Percentiles rank a stretch among this genome's conserved stretches.
Evolutionary conservation across 2,888 invertebrate species (phyloP).

Genomic region (Tenthredo amoena): DNA sequence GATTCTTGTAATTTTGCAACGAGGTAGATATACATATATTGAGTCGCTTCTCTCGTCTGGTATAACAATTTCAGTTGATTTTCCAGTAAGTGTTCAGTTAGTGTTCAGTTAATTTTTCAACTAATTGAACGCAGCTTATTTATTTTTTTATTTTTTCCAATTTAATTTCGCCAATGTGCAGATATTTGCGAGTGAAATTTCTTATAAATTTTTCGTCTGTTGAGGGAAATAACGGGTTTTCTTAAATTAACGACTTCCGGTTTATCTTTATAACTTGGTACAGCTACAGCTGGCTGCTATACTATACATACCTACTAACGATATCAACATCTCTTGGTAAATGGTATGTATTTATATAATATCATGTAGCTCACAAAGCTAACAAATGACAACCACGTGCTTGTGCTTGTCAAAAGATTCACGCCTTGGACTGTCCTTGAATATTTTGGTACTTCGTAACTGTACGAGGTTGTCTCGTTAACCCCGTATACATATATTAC

Average conservation of each 20-base stretch:
- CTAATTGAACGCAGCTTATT: neutral
- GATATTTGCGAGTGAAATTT: neutral
- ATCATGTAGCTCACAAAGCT: conserved; percentile 10
- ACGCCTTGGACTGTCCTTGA: conserved; percentile 35
- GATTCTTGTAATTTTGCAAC: neutral
- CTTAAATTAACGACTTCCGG: conserved; percentile 23
- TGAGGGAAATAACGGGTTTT: neutral
- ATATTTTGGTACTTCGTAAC: conserved; percentile 38
- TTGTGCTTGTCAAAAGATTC: conserved; percentile 39
- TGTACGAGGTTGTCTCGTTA: conserved; percentile 5
- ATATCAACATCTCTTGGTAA: neutral
- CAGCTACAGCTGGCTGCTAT: neutral
- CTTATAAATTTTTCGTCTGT: neutral
- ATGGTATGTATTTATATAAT: conserved; percentile 9
- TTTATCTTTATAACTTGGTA: conserved; percentile 14
- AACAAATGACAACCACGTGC: conserved; percentile 43
- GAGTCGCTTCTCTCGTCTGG: neutral
- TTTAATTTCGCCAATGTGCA: neutral
- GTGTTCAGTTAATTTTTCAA: neutral
- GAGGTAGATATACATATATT: neutral
- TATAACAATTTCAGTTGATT: neutral
- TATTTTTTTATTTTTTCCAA: neutral
- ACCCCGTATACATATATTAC: conserved; percentile 12
- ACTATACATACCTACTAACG: neutral
- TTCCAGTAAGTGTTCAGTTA: too few relatives aligned